Evolutionary conservation across 2,113 vertebrate genomes (phyloP).

Genomic region (Athene noctua): DNA sequence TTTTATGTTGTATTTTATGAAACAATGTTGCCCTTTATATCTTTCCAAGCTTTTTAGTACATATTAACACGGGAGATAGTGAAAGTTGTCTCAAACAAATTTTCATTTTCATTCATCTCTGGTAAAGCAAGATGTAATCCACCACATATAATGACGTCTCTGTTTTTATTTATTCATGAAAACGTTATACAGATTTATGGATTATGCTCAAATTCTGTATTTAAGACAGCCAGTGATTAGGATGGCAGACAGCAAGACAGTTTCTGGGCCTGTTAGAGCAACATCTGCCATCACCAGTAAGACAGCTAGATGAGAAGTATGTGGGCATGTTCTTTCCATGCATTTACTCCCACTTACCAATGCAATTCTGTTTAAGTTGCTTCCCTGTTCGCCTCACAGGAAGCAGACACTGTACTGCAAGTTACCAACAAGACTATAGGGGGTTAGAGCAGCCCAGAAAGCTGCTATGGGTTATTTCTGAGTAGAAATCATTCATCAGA

Average conservation of each 20-base stretch:
- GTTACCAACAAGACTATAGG: not conserved
- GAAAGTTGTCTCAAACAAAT: not conserved
- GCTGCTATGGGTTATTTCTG: not conserved
- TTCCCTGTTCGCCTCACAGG: not conserved
- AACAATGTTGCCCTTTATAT: not conserved
- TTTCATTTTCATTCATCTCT: not conserved
- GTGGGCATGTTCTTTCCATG: not conserved
- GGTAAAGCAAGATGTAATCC: not conserved
- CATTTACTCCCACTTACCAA: not conserved
- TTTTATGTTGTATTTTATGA: not conserved
- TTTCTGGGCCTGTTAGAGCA: not conserved
- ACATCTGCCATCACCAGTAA: accelerated
- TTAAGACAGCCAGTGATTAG: not conserved
- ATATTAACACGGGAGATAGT: not conserved
- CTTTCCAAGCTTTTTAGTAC: not conserved
- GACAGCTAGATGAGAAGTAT: not conserved
- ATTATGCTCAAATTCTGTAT: not conserved
- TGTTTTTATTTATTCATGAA: not conserved
- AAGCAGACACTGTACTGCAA: not conserved
- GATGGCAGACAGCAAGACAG: not conserved
- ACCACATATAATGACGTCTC: not conserved
- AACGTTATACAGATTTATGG: not conserved
- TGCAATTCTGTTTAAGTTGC: not conserved
- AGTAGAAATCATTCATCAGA: not conserved
- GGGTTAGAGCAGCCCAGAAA: not conserved